Evolutionary conservation across 2,888 invertebrate genomes (phyloP), one percentile per base, ranked within the genome.

Genomic region (Coelopa pilipes): DNA sequence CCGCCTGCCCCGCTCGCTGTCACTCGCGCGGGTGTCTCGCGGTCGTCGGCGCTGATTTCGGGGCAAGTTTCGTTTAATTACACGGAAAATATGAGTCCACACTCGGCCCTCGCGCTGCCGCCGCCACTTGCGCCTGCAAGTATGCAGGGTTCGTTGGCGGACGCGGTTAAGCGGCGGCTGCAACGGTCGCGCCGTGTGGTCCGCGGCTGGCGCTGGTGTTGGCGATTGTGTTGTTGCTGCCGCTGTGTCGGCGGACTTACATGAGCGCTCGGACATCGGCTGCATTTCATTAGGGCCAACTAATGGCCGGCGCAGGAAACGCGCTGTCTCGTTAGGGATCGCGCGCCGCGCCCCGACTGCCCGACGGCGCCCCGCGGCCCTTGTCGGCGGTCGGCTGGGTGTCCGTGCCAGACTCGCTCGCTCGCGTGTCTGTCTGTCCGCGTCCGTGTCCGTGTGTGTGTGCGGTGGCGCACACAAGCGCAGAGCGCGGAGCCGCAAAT

Each of bases 41-140:
- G 53, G 53, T 53, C 4, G 13, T 53, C n/a, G 13, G 10, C 53
- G n/a, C 15, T 53, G 10, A 24, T 68, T 49, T 49, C 49, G 66
- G 66, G 49, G 19, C n/a, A 66, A 49, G 9, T 13, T 67, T 66
- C 49, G 50, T 66, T 66, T 66, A 66, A 66, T 66, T 66, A 49
- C 11, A 66, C 49, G 50, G 50, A 34, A 53, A 66, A 19, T 49
- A 66, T 47, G 49, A 21, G 21, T 49, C 34, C 34, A 34, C 34
- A 34, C 34, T 34, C 34, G 34, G 34, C 34, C 34, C 34, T 34
- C 34, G 2, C 34, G 2, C 34, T 34, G 2, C 34, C 34, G 4
- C 34, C 34, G 4, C 34, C 34, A 2, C 34, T 7, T 7, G 4
- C 21, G 2, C 57, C 17, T 21, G n/a, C 17, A 57, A 57, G 57